These are phyloP conservation scores for Drosophila hawaiiensis DNA, from an alignment of 2,888 invertebrate species.

Conservation along the genomic window DNA sequence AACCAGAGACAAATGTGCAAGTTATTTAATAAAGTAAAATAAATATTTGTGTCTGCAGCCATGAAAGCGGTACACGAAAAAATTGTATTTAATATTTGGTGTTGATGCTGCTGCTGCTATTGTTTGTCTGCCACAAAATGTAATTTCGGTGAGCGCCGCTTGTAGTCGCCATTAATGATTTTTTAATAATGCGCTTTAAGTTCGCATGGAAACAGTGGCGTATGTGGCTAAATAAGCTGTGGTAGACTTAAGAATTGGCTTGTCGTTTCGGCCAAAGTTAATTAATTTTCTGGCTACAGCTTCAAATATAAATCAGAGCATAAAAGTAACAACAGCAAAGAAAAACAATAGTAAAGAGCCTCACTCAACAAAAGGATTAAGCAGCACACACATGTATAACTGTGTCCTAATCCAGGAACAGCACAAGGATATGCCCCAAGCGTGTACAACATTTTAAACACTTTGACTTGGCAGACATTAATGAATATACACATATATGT, in stretches of 20 bases:
- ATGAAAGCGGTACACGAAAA: conserved; percentile 22
- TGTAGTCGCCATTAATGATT: conserved; percentile 18
- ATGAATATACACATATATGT: conserved; percentile 54
- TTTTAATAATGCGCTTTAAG: conserved; percentile 4
- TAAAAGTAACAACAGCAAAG: conserved; percentile 9
- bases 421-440: conserved; percentile 43
- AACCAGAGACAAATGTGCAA: conserved; percentile 49
- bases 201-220: not conserved
- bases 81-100: not conserved
- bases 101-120: not conserved
- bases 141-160: conserved; percentile 25
- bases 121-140: conserved; percentile 7
- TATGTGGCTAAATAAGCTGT: conserved; percentile 2
- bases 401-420: conserved; percentile 27
- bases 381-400: conserved; percentile 31
- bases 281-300: conserved; percentile 69
- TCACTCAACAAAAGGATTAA: conserved; percentile 38
- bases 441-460: conserved; percentile 73
- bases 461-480: conserved; percentile 73
- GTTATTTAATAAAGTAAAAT: conserved; percentile 70
- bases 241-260: conserved; percentile 19
- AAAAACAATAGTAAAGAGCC: conserved; percentile 2
- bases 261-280: conserved; percentile 55
- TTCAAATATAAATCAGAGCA: conserved; percentile 51
- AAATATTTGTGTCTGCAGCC: conserved; percentile 72